These are phyloP conservation scores for Athalia circularis DNA, from an alignment of 2,888 invertebrate species.

Conservation along the genomic window DNA sequence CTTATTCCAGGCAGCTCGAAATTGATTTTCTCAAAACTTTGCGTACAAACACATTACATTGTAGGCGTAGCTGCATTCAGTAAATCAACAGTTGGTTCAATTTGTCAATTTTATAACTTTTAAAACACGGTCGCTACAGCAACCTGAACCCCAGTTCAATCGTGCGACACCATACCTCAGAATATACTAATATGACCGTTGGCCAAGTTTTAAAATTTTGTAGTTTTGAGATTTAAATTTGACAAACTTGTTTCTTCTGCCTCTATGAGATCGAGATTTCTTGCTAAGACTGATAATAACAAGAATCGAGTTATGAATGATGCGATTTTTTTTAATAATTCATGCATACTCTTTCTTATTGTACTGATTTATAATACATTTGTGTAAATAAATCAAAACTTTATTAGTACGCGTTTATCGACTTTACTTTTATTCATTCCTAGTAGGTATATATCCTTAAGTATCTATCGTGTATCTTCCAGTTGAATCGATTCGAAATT, in stretches of 20 bases:
- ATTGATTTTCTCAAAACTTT: too few species aligned
- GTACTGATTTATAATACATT: conserved; percentile 47
- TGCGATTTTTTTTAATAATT: conserved; percentile 16
- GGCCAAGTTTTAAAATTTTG: background rate
- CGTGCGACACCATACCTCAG: background rate
- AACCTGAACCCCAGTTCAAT: too few species aligned
- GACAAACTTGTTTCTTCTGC: conserved; percentile 10
- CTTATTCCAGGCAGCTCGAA: background rate
- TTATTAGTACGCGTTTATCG: conserved; percentile 64
- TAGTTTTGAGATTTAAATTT: background rate
- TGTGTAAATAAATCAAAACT: conserved; percentile 68
- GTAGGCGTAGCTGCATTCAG: too few species aligned
- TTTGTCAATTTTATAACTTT: conserved; percentile 1
- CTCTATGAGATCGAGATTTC: background rate
- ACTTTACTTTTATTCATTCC: conserved; percentile 63
- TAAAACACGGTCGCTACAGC: background rate
- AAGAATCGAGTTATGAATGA: conserved; percentile 13
- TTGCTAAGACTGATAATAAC: background rate
- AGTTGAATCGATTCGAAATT: conserved; percentile 1
- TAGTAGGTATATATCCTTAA: conserved; percentile 52
- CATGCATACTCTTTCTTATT: conserved; percentile 22
- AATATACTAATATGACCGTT: background rate
- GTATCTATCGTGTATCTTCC: background rate
- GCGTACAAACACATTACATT: too few species aligned
- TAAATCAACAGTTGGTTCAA: background rate